These are phyloP conservation scores for Physella acuta DNA, from an alignment of 1,140 invertebrate species.

Conservation along the genomic window DNA sequence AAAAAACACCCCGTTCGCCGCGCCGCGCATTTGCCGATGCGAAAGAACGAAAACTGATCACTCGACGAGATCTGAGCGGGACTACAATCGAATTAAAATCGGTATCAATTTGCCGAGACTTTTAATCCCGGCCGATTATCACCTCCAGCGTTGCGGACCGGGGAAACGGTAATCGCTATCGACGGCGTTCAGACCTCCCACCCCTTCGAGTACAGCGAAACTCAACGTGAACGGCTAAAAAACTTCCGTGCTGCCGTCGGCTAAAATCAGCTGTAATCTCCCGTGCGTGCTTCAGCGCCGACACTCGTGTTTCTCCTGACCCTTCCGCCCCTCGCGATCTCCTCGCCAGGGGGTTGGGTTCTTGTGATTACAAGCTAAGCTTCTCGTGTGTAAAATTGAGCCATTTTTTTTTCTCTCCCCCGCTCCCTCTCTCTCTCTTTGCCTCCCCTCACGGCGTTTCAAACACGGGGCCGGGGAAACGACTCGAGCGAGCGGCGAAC, in stretches of 20 bases:
- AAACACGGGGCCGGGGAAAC: not conserved
- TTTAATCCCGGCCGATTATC: slow-evolving; percentile 14
- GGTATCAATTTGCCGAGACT: slow-evolving; percentile 7
- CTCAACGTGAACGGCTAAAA: not conserved
- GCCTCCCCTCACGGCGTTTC: slow-evolving; percentile 10
- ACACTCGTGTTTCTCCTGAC: not conserved
- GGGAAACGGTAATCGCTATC: not conserved
- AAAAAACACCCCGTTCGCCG: too few species aligned
- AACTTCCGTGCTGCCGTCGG: slow-evolving; percentile 4
- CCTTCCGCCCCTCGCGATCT: slow-evolving; percentile 4
- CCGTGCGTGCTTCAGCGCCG: not conserved
- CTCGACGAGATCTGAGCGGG: not conserved
- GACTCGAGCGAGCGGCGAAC: slow-evolving; percentile 7
- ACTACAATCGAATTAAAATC: slow-evolving; percentile 7
- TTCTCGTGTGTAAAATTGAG: slow-evolving; percentile 15
- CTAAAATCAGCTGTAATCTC: slow-evolving; percentile 6
- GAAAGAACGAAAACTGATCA: not conserved
- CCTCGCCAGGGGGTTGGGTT: slow-evolving; percentile 15
- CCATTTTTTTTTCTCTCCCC: not conserved
- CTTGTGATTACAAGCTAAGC: slow-evolving; percentile 16
- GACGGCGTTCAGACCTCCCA: not conserved
- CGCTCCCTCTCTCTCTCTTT: not conserved
- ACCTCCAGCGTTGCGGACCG: not conserved
- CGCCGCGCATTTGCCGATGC: too few species aligned
- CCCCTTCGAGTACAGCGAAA: not conserved